phyloP scores from a whole-genome alignment of 92 coral and sea anemone genomes.

The Galaxea fascicularis region DNA sequence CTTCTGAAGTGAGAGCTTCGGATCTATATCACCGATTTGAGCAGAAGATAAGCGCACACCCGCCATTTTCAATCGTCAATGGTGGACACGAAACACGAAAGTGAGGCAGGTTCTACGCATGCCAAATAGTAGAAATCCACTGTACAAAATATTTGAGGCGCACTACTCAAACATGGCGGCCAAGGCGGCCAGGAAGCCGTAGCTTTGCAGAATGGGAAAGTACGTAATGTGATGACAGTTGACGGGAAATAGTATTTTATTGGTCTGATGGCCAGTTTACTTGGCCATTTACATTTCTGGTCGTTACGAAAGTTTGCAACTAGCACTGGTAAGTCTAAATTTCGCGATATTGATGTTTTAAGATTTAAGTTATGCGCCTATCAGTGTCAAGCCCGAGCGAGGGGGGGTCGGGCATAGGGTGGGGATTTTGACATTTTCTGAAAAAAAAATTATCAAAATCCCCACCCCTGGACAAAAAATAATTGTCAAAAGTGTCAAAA shows the following conservation, averaged over 20 bases:
- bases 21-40: neutral
- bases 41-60: too few relatives aligned
- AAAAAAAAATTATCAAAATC: too few relatives aligned
- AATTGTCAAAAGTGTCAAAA: too few relatives aligned
- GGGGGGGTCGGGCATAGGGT: too few relatives aligned
- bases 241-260: neutral
- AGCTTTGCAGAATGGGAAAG: neutral
- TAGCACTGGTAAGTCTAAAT: constrained; percentile 61
- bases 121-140: neutral
- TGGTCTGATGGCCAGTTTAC: constrained; percentile 80
- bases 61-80: neutral
- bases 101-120: neutral
- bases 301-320: constrained; percentile 70
- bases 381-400: too few relatives aligned
- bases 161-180: neutral
- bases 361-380: too few relatives aligned
- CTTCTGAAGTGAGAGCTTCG: constrained; percentile 67
- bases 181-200: neutral
- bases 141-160: neutral
- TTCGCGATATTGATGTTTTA: neutral
- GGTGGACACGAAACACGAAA: neutral
- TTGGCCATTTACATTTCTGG: constrained; percentile 91
- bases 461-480: too few relatives aligned
- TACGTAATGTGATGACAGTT: neutral
- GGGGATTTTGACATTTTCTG: too few relatives aligned